Conservation (phyloP, 2,888 invertebrate genomes). For the Erebia ligea region DNA sequence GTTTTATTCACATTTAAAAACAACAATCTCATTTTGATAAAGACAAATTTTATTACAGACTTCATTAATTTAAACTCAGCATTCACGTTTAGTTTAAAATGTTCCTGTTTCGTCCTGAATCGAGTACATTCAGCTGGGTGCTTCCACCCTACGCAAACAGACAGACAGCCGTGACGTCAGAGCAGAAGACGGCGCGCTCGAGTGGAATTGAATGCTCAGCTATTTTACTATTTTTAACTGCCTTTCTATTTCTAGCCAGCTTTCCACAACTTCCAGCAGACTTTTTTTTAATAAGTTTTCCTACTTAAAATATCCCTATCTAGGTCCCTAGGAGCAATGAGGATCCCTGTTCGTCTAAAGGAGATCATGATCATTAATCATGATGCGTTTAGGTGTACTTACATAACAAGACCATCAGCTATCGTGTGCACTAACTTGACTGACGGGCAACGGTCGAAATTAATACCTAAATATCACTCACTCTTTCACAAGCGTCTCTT, state of each 20-base stretch:
- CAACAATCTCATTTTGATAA: background rate
- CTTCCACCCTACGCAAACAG: conserved; percentile 9
- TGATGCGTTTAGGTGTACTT: no score
- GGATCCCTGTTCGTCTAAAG: no score
- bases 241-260: background rate
- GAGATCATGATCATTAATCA: no score
- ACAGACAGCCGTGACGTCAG: conserved; percentile 23
- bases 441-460: no score
- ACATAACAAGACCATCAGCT: no score
- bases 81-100: background rate
- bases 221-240: background rate
- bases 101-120: conserved; percentile 2
- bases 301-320: background rate
- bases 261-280: background rate
- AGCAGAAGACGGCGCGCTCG: conserved; percentile 4
- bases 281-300: background rate
- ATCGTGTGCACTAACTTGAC: no score
- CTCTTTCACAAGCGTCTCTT: no score
- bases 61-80: background rate
- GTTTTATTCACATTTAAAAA: no score
- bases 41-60: background rate
- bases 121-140: background rate
- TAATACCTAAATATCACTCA: no score
- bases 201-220: background rate
- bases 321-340: no score